These are phyloP conservation scores for Drosophila melanogaster DNA, from an alignment of 1,140 invertebrate species.

Conservation along the genomic window DNA sequence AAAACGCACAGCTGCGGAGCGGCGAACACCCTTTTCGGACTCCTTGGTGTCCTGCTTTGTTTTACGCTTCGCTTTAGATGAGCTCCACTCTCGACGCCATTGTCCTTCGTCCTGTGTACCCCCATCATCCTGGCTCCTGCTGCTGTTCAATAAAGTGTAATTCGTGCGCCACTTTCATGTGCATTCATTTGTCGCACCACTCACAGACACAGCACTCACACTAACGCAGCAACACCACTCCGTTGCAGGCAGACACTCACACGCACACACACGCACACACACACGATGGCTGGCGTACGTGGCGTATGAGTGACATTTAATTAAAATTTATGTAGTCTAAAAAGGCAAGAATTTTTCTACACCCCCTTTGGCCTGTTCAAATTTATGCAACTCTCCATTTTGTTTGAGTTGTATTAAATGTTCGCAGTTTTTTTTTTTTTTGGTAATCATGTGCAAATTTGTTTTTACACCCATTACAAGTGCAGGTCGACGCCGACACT, in stretches of 20 bases:
- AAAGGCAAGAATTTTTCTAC: constrained; percentile 68
- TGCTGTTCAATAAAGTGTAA: constrained; percentile 79
- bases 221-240: constrained; percentile 20
- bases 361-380: constrained; percentile 52
- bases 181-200: constrained; percentile 71
- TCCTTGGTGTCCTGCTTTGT: constrained; percentile 31
- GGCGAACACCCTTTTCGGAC: not conserved
- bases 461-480: constrained; percentile 69
- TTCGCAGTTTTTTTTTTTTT: constrained; percentile 59
- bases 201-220: constrained; percentile 9
- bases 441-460: constrained; percentile 81
- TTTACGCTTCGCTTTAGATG: constrained; percentile 8
- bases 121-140: constrained; percentile 2
- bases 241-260: constrained; percentile 48
- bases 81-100: constrained; percentile 3
- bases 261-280: not conserved
- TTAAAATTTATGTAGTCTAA: constrained; percentile 81
- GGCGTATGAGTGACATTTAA: constrained; percentile 83
- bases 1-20: constrained; percentile 22
- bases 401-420: constrained; percentile 81
- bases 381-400: constrained; percentile 79
- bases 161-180: constrained; percentile 74
- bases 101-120: not conserved
- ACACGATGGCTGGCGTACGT: constrained; percentile 69
- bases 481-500: constrained; percentile 43